Evolutionary conservation across 2,888 invertebrate genomes (phyloP).

Genomic region (Dicroscelio sp.): DNA sequence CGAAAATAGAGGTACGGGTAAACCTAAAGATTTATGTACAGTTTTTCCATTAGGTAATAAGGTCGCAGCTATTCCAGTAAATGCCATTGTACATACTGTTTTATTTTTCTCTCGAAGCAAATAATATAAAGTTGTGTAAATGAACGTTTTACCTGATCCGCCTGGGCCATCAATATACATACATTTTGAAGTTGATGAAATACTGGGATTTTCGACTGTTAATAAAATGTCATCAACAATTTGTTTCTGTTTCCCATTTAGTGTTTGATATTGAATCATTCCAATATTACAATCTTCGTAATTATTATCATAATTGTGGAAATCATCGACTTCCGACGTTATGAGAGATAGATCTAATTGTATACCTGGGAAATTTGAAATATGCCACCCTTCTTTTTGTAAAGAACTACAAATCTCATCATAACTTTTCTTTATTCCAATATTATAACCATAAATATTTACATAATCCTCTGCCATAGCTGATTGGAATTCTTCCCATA

Average conservation of each 20-base stretch:
- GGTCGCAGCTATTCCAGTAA: conserved; percentile 78
- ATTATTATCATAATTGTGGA: no score
- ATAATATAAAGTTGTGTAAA: conserved; percentile 58
- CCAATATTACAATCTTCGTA: not conserved
- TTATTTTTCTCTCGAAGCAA: conserved; percentile 49
- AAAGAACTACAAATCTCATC: not conserved
- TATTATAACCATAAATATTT: not conserved
- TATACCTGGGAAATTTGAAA: conserved; percentile 6
- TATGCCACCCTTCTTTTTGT: not conserved
- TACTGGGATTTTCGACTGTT: conserved; percentile 15
- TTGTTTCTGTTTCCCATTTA: conserved; percentile 73
- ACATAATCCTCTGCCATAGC: conserved; percentile 78
- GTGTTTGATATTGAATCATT: not conserved
- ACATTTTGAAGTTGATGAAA: conserved; percentile 35
- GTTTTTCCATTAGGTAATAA: conserved; percentile 82
- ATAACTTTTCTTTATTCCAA: conserved; percentile 4
- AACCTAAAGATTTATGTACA: conserved; percentile 69
- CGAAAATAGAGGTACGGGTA: conserved; percentile 67
- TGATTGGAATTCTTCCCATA: conserved; percentile 79
- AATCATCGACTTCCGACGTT: no score
- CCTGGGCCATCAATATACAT: conserved; percentile 44
- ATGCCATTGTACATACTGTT: conserved; percentile 85
- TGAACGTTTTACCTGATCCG: conserved; percentile 38
- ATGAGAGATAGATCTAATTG: no score
- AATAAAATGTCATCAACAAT: conserved; percentile 70